Percentiles rank a stretch among this genome's conserved stretches.
phyloP scores from a whole-genome alignment of 2,888 invertebrate genomes.

The Mythimna loreyi region DNA sequence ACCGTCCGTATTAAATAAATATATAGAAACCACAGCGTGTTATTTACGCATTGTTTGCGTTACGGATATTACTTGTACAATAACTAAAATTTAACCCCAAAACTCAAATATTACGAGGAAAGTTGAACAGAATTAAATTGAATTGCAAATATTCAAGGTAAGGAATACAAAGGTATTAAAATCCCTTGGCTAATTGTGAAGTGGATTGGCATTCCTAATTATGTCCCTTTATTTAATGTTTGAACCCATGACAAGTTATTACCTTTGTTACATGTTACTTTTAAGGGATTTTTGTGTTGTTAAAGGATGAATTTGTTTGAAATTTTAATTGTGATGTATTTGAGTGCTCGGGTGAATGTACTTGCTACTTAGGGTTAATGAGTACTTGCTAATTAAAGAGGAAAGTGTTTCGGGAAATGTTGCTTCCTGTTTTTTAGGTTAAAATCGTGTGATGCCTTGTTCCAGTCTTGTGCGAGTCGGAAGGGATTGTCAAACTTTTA shows the following conservation, averaged over 20 bases:
- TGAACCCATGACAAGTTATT: slow-evolving; percentile 52
- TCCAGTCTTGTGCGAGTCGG: no score
- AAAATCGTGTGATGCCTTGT: no score
- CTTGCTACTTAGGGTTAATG: slow-evolving; percentile 23
- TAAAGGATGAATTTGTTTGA: slow-evolving; percentile 46
- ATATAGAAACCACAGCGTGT: slow-evolving; percentile 41
- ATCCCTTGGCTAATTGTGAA: slow-evolving; percentile 67
- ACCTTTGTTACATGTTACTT: slow-evolving; percentile 53
- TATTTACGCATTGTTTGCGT: slow-evolving; percentile 54
- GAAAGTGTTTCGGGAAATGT: slow-evolving; percentile 14
- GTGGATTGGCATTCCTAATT: slow-evolving; percentile 73
- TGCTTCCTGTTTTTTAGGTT: neutral
- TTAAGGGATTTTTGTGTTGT: slow-evolving; percentile 51
- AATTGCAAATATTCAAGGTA: slow-evolving; percentile 66
- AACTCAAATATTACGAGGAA: slow-evolving; percentile 57
- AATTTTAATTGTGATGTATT: slow-evolving; percentile 50
- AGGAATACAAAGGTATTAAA: slow-evolving; percentile 65
- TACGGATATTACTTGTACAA: slow-evolving; percentile 47
- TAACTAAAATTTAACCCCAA: slow-evolving; percentile 60
- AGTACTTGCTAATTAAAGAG: no score
- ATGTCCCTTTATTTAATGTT: slow-evolving; percentile 67
- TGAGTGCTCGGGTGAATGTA: slow-evolving; percentile 5
- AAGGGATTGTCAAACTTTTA: no score
- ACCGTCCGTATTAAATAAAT: slow-evolving; percentile 44
- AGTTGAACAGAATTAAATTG: slow-evolving; percentile 65